Evolutionary conservation across 2,888 invertebrate species (phyloP).

Genomic region (Seira ritae): DNA sequence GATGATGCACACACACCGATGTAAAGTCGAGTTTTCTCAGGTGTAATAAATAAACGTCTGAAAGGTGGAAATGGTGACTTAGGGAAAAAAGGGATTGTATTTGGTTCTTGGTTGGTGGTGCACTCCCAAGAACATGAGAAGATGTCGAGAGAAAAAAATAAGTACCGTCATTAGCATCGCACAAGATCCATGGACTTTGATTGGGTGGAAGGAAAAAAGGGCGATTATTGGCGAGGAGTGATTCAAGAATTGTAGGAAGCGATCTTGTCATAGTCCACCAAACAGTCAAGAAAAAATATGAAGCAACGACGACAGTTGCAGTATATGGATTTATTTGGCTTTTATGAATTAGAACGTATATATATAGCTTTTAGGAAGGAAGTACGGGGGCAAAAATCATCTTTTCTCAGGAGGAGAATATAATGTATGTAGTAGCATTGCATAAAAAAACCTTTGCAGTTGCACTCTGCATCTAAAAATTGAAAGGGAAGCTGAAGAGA

Average conservation of each 20-base stretch:
- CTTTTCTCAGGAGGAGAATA: neutral
- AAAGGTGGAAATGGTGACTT: constrained; percentile 17
- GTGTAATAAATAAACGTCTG: constrained; percentile 18
- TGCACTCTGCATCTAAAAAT: neutral
- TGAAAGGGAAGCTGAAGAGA: constrained; percentile 10
- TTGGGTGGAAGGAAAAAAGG: constrained; percentile 13
- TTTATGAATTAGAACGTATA: no score
- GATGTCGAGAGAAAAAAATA: constrained; percentile 18
- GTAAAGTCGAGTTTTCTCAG: constrained; percentile 23
- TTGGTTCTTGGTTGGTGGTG: constrained; percentile 24
- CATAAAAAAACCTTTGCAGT: neutral
- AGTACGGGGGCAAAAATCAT: neutral
- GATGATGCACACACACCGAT: neutral
- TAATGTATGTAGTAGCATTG: neutral
- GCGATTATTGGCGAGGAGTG: neutral
- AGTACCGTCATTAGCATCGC: constrained; percentile 39
- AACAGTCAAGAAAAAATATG: neutral
- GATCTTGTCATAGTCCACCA: neutral
- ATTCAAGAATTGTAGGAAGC: neutral
- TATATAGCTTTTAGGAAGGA: no score
- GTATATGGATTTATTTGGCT: neutral
- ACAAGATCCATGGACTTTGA: constrained; percentile 30
- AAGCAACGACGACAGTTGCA: neutral
- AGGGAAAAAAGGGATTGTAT: constrained; percentile 11
- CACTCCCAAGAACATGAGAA: constrained; percentile 17